A percentile compares a stretch with the other conserved stretches of the same genome.
phyloP scores from a whole-genome alignment of 2,888 invertebrate genomes.

The Merodon equestris region DNA sequence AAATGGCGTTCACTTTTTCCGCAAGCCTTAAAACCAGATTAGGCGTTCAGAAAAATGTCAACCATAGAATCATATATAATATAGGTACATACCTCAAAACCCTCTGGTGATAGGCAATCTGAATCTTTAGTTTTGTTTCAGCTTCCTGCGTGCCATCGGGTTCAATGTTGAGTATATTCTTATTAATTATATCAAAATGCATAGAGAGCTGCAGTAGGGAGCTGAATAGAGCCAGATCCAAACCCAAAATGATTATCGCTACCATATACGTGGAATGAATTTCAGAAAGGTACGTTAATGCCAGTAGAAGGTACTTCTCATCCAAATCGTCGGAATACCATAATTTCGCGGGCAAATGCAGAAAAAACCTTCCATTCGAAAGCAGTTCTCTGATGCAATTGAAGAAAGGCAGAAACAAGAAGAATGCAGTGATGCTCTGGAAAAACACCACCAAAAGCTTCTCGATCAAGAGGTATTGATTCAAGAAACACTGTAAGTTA shows the following conservation, averaged over 20 bases:
- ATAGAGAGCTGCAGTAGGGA: constrained; percentile 56
- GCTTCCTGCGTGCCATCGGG: background rate
- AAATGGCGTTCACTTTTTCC: constrained; percentile 59
- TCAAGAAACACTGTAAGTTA: constrained; percentile 13
- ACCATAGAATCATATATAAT: too few species aligned
- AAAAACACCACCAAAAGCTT: constrained; percentile 23
- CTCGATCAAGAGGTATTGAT: constrained; percentile 21
- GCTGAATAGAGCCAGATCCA: constrained; percentile 60
- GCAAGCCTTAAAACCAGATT: constrained; percentile 60
- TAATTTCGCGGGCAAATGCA: background rate
- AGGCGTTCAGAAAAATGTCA: background rate
- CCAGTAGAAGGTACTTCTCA: background rate
- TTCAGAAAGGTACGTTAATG: constrained; percentile 4
- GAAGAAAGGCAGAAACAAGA: background rate
- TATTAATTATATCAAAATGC: constrained; percentile 58
- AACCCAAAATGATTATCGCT: constrained; percentile 34
- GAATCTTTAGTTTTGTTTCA: constrained; percentile 5
- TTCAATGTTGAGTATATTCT: constrained; percentile 35
- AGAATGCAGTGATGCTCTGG: constrained; percentile 10
- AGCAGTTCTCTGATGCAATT: background rate
- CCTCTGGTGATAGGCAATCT: constrained; percentile 21
- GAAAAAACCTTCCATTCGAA: background rate
- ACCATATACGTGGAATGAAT: background rate
- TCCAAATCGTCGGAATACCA: constrained; percentile 30
- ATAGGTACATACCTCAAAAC: constrained; percentile 13